Conservation (phyloP, 2,888 invertebrate genomes). For the Drosophila setosimentum region DNA sequence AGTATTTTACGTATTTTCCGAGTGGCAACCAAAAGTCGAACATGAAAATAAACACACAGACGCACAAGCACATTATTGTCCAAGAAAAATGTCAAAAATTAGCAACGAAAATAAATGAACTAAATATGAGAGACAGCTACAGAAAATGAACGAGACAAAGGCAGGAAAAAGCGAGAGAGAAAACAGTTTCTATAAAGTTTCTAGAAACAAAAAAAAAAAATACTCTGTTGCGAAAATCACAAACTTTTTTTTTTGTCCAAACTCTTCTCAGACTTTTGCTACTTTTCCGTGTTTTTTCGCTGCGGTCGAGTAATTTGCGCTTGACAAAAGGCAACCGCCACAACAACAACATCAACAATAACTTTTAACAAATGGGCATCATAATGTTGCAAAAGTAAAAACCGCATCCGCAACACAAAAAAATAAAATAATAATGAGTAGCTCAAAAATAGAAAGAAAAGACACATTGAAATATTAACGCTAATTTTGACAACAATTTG, state of each 20-base stretch:
- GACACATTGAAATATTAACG: slow-evolving; percentile 59
- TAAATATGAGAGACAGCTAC: slow-evolving; percentile 26
- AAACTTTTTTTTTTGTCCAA: slow-evolving; percentile 22
- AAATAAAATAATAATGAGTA: slow-evolving; percentile 3
- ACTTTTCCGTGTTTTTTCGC: slow-evolving; percentile 22
- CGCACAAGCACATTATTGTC: slow-evolving; percentile 10
- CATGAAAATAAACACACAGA: slow-evolving; percentile 26
- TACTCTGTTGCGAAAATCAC: slow-evolving; percentile 43
- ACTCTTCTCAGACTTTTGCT: slow-evolving; percentile 46
- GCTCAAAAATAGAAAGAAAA: slow-evolving; percentile 9
- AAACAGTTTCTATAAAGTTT: slow-evolving; percentile 51
- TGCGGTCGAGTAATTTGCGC: slow-evolving; percentile 62
- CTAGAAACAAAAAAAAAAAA: slow-evolving; percentile 27
- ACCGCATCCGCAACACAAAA: slow-evolving; percentile 32
- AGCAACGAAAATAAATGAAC: slow-evolving; percentile 76
- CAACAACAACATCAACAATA: slow-evolving; percentile 14
- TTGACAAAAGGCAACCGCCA: slow-evolving; percentile 54
- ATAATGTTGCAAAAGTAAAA: slow-evolving; percentile 46
- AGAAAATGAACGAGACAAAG: background rate
- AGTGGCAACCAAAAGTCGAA: slow-evolving; percentile 14
- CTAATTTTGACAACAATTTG: slow-evolving; percentile 77
- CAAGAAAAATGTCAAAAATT: slow-evolving; percentile 73
- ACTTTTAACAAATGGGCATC: slow-evolving; percentile 56
- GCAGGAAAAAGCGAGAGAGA: background rate
- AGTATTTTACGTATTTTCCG: slow-evolving; percentile 54